Percentiles rank a stretch among this genome's conserved stretches.
Conservation (phyloP, 2,113 vertebrate genomes). For the Lampris incognitus region DNA sequence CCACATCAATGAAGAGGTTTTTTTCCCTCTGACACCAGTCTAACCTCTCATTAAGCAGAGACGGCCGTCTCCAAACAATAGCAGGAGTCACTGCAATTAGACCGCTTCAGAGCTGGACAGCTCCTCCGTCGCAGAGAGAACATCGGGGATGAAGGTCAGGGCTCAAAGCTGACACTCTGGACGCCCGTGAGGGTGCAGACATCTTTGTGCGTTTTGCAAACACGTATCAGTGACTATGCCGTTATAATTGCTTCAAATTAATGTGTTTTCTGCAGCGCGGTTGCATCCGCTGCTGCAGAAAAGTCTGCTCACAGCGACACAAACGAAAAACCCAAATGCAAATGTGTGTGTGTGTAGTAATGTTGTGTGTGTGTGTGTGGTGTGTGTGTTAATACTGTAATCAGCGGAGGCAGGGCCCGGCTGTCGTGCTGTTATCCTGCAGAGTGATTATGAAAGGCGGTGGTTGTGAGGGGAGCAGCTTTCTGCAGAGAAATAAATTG, state of each 20-base stretch:
- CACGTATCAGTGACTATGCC: too few relatives aligned
- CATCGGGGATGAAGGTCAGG: neutral
- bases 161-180: conserved; percentile 2
- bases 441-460: conserved; percentile 27
- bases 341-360: neutral
- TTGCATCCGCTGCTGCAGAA: neutral
- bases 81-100: conserved; percentile 36
- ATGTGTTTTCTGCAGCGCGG: neutral
- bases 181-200: neutral
- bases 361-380: conserved; percentile 12
- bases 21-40: conserved; percentile 15
- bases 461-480: conserved; percentile 28
- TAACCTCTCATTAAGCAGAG: conserved; percentile 43
- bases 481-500: conserved; percentile 46
- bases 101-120: conserved; percentile 23
- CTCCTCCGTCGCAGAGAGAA: conserved; percentile 32
- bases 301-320: neutral
- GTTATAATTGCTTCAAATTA: conserved; percentile 16
- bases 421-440: conserved; percentile 25
- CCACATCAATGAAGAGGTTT: conserved; percentile 13
- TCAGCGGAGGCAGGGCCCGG: conserved; percentile 34
- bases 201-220: conserved; percentile 7
- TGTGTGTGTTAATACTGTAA: conserved; percentile 13
- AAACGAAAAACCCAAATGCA: neutral
- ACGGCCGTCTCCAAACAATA: conserved; percentile 42